A percentile compares a stretch with the other conserved stretches of the same genome.
These are phyloP conservation scores for Mungos mungo DNA, from an alignment of 2,113 vertebrate species.

Conservation along the genomic window DNA sequence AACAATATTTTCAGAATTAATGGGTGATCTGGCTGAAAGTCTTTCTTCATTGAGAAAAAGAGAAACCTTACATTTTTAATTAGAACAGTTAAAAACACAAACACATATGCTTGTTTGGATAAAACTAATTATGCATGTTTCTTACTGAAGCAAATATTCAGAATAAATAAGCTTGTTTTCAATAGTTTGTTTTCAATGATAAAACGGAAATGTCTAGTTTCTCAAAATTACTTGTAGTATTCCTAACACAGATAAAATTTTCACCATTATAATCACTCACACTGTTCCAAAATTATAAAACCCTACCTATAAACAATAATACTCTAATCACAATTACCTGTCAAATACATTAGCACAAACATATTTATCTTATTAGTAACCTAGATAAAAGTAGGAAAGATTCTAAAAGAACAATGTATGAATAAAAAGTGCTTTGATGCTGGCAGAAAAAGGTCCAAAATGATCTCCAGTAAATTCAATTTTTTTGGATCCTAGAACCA, in stretches of 20 bases:
- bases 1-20: conserved; percentile 58
- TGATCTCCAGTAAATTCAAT: neutral
- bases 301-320: neutral
- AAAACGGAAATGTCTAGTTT: conserved; percentile 50
- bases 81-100: conserved; percentile 62
- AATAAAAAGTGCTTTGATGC: neutral
- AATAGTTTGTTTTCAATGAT: conserved; percentile 31
- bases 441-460: neutral
- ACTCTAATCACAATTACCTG: conserved; percentile 1
- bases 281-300: conserved; percentile 46
- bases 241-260: conserved; percentile 6
- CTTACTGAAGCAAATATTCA: conserved; percentile 59
- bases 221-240: neutral
- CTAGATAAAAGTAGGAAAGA: conserved; percentile 8
- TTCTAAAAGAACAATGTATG: neutral
- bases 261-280: neutral
- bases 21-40: neutral
- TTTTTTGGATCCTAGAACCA: neutral
- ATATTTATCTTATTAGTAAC: neutral
- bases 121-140: conserved; percentile 65
- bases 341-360: conserved; percentile 34
- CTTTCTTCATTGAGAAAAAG: neutral
- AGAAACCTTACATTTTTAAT: conserved; percentile 50
- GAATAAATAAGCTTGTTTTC: conserved; percentile 62
- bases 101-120: conserved; percentile 68